Conservation (phyloP, 2,797 vertebrate species). For the Selene dorsalis region DNA sequence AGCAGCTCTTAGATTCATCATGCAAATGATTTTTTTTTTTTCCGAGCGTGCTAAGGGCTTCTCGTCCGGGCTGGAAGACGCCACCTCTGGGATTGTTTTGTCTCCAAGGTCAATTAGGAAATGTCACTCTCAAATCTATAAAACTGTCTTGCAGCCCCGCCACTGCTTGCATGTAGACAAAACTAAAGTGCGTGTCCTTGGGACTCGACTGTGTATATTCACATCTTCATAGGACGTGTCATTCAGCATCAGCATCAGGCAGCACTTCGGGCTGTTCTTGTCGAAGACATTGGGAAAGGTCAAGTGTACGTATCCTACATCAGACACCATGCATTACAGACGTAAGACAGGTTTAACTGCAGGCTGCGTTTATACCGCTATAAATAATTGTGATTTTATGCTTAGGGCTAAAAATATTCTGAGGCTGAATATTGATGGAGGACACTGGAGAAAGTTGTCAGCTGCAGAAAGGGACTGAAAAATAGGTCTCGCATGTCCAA, state of each 20-base stretch:
- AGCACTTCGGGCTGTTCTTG: slow-evolving; percentile 25
- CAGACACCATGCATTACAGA: background rate
- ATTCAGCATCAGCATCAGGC: background rate
- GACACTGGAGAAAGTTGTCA: background rate
- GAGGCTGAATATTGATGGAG: background rate
- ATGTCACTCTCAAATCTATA: background rate
- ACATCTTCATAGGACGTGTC: slow-evolving; percentile 15
- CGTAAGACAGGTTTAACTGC: background rate
- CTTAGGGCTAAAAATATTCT: background rate
- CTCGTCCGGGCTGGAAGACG: background rate
- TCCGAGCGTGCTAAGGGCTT: background rate
- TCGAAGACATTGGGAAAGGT: background rate
- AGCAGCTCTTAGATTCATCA: background rate
- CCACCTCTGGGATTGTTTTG: background rate
- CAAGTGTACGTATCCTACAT: slow-evolving; percentile 3
- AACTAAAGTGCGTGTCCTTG: slow-evolving; percentile 6
- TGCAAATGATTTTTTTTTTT: background rate
- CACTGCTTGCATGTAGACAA: slow-evolving; percentile 1
- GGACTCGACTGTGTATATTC: slow-evolving; percentile 13
- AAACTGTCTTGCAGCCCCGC: background rate
- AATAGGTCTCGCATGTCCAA: background rate
- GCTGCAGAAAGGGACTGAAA: background rate
- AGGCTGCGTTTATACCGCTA: background rate
- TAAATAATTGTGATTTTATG: background rate
- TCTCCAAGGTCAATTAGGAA: background rate